Percentiles rank a stretch among this genome's conserved stretches.
These are phyloP conservation scores for Mystacornis crossleyi DNA, from an alignment of 2,113 vertebrate genomes.

Conservation along the genomic window DNA sequence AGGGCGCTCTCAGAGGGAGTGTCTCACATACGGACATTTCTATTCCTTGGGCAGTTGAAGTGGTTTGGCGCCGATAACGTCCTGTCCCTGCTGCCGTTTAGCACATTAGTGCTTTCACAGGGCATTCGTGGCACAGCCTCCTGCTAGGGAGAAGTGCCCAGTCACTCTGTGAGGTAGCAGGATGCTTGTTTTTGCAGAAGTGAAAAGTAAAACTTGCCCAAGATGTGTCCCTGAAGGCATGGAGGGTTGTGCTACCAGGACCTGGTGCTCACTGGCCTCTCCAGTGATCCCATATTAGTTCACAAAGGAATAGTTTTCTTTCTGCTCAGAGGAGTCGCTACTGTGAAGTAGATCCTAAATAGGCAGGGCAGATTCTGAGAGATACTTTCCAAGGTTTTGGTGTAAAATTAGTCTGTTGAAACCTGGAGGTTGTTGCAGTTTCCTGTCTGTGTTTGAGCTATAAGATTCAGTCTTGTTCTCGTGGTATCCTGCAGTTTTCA, in stretches of 20 bases:
- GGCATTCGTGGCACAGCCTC: neutral
- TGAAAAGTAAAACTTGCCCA: neutral
- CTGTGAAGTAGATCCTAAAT: neutral
- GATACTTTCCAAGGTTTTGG: neutral
- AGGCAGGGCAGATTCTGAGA: neutral
- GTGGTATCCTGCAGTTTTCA: neutral
- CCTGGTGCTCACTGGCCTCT: neutral
- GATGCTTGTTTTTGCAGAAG: neutral
- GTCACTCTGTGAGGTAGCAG: neutral
- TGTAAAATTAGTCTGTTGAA: neutral
- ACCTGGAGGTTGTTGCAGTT: neutral
- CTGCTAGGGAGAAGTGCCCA: neutral
- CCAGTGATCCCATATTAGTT: neutral
- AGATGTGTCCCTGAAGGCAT: neutral
- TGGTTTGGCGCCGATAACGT: constrained; percentile 30
- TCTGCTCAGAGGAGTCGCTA: neutral
- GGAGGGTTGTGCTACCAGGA: neutral
- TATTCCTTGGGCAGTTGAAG: constrained; percentile 6
- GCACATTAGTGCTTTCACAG: constrained; percentile 25
- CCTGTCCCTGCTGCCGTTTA: constrained; percentile 30
- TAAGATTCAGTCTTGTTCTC: neutral
- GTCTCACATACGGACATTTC: constrained; percentile 25
- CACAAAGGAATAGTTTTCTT: neutral
- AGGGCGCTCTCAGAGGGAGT: constrained; percentile 35
- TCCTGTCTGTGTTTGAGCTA: neutral